Base-by-base conservation (phyloP, 2,113 vertebrate species). In the Phoxinus phoxinus region DNA sequence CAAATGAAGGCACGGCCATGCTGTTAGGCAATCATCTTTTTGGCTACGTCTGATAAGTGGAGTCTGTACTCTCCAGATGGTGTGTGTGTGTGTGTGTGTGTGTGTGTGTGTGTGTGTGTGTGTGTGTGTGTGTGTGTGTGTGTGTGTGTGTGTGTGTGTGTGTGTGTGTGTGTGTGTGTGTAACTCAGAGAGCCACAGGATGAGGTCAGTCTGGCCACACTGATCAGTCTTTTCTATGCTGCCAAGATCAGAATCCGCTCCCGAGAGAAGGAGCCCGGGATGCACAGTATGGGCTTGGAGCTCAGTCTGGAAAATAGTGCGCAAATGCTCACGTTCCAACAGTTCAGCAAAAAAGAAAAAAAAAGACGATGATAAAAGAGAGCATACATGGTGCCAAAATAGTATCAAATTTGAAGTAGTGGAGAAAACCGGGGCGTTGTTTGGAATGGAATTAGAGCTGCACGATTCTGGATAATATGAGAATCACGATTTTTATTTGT, bases 21-120 rank as follows among this genome's bases (percentile, higher is more conserved):
- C 85, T 88, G 88, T 87, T 86, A 89, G 89, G 88, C 87, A 89
- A 88, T 90, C 88, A 89, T 90, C 79, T 90, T 88, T 89, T 89
- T 89, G 90, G 83, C 89, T 77, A 41, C 59, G 61, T 88, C 58
- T 32, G 58, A 48, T 59, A 25, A 76, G 71, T 84, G 77, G 88
- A 81, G 75, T 85, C 74, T 90, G 53, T 88, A 81, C 37, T 78
- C 69, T 88, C 84, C 90, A 92, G 89, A 92, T 89, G 89, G 90
- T 88, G 86, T 84, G 86, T 59, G 72, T 84, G 80, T 58, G 82
- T 59, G 72, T 65, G 61, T 63, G 56, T 44, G 58, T 83, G 72
- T 46, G n/a, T n/a, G 77, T 71, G n/a, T 84, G 41, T 84, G 86
- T 46, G 46, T 87, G 86, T 48, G 77, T 71, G n/a, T 84, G 41